Evolutionary conservation across 1,140 invertebrate species (phyloP), one percentile per base, ranked within the genome.

Genomic region (Diachasma alloeum): DNA sequence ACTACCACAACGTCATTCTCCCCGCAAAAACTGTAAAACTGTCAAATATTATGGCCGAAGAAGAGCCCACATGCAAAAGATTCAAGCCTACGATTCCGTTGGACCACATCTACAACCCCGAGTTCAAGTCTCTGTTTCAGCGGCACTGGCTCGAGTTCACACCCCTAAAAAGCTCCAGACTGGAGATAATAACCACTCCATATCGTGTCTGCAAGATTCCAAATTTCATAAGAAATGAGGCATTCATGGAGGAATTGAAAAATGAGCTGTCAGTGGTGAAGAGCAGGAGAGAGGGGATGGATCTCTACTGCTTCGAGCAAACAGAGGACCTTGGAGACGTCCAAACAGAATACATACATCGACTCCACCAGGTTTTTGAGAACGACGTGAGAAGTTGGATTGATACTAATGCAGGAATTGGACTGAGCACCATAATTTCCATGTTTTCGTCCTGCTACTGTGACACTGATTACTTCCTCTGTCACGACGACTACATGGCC

Each of bases 251-350:
- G 24, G 91, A 93, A 79, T 91, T 93, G 83, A 92, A 92, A 78
- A 79, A 37, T 37, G 85, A 87, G 67, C 56, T 88, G 15, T 89
- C 92, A n/a, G 81, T 93, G n/a, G 90, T 92, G 36, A 94, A 92
- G 91, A 91, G 90, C 31, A 87, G 90, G 39, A 91, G 93, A 74
- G 92, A 91, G 76, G 53, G 10, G 4, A 92, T 93, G 90, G 94
- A 95, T 79, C 83, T 95, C 0, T 94, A 94, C 82, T 93, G 94
- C 83, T 94, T 94, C 83, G 92, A 93, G 75, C 93, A 94, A 84
- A 93, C 93, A 4, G 88, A 88, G 11, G 94, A 94, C 82, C 85
- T 95, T 22, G 91, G 89, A 9, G 90, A 91, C 71, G 81, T 93
- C 24, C 86, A 89, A 81, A 90, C 88, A n/a, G 80, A 90, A 46